Base-by-base conservation (phyloP, 2,888 invertebrate genomes). In the Hylaea fasciaria region DNA sequence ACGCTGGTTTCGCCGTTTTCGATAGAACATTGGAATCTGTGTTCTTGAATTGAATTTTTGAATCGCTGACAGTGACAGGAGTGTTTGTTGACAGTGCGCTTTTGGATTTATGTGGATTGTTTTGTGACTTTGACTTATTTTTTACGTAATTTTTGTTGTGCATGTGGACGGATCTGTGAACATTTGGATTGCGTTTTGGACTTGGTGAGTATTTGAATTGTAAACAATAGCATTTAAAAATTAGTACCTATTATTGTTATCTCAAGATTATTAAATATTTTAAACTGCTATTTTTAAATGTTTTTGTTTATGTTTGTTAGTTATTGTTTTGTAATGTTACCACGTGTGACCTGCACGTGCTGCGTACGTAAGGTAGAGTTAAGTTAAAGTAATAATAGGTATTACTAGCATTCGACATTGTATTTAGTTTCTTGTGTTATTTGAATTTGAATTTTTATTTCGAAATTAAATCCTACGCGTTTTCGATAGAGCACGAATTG, bases 141-240 rank as follows among this genome's bases (percentile, higher is more conserved):
- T 74, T 76, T 71, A 73, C 73, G 71, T 62, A 73, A 75, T 74
- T 71, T 68, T 70, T 73, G 69, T 72, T 67, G 68, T 85, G 87
- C 82, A 80, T 85, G 85, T 87, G 83, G 86, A 84, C 76, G 80
- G 83, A 85, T 85, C 82, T 80, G 82, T 86, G 81, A 83, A 80
- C 77, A 77, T 83, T 91, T 91, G 91, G 91, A 91, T 91, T 91
- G 90, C 90, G 86, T 81, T 87, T 89, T 85, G 90, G 89, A 90
- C 82, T 78, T 74, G 86, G 91, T 90, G 69, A 89, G 89, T 87
- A 64, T 48, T 49, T 22, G 46, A 48, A 51, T 17, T 29, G 43
- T 47, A 47, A 55, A 58, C 45, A 57, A 46, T 50, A 43, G 53
- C 40, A 40, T 49, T 55, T 51, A 14, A 53, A 41, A 53, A 13